Evolutionary conservation across 2,797 vertebrate genomes (phyloP).

Genomic region (Spinus olivaceus): DNA sequence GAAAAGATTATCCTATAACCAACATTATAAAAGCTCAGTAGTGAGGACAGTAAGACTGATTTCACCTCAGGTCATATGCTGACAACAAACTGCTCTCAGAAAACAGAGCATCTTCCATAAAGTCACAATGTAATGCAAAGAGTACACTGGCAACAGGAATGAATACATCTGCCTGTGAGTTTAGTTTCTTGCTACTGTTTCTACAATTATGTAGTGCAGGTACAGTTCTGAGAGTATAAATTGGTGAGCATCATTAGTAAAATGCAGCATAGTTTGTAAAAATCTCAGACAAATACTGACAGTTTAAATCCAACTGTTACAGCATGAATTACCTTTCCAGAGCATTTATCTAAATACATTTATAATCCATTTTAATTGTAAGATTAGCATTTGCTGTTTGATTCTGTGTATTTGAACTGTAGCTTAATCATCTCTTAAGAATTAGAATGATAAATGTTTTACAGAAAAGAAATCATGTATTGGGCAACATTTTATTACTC

Average conservation of each 20-base stretch:
- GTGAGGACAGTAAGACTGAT: background rate
- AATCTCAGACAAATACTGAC: background rate
- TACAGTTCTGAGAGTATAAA: background rate
- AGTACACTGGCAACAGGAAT: background rate
- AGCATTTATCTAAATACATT: background rate
- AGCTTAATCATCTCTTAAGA: background rate
- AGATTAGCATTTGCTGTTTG: background rate
- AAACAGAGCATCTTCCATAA: background rate
- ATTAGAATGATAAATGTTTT: background rate
- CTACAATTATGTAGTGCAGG: background rate
- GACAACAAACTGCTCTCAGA: background rate
- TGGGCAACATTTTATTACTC: background rate
- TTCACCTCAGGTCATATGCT: background rate
- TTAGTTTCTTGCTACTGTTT: background rate
- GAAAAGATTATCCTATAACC: background rate
- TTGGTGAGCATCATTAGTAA: background rate
- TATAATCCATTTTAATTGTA: background rate
- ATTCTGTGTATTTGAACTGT: background rate
- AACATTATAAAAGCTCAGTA: background rate
- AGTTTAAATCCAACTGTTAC: background rate
- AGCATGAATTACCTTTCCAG: background rate
- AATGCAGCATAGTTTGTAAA: background rate
- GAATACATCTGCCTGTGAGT: background rate
- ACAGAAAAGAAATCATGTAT: background rate
- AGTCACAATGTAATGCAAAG: background rate